Base-by-base conservation (phyloP, 2,797 vertebrate species). In the Cryptoblepharus egeriae region DNA sequence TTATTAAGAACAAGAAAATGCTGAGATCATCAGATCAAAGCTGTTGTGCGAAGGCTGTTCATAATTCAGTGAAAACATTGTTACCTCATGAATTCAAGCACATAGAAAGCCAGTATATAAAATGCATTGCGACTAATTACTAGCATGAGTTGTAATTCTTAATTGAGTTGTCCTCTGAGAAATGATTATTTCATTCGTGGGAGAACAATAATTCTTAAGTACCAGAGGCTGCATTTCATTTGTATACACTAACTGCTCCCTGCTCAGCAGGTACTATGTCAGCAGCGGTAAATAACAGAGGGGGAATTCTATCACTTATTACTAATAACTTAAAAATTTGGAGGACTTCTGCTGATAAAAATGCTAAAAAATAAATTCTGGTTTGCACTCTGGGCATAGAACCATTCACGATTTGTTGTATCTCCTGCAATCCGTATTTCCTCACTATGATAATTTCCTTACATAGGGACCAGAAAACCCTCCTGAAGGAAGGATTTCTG, bases 11-110 rank as follows among this genome's bases (percentile, higher is more conserved):
- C n/a, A 49, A 83, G 74, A 85, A 88, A 45, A 61, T 63, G 13
- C 37, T 79, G 18, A 45, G 28, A 76, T 76, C 12, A 26, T 72
- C 5, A 52, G 35, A 81, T 42, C 42, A 80, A 83, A 57, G 84
- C 70, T 74, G 81, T 86, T 85, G 24, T 75, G 73, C 81, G 0
- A 32, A 86, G 7, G 81, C 30, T 79, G 16, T 78, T 65, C 69
- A 58, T 73, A 65, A 69, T 77, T 91, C 82, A 58, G 26, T 88
- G 49, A 39, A 90, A 85, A 37, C 85, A 49, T 79, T 16, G 72
- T 3, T 85, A n/a, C 64, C 83, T 80, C 86, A 22, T 63, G 37
- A 74, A 67, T 70, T 8, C 42, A 60, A 81, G 79, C 83, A 63
- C 80, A 60, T 37, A 65, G 28, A 60, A 79, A 73, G 45, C 18